Evolutionary conservation across 2,888 invertebrate species (phyloP).

Genomic region (Drosophila mayaguana): DNA sequence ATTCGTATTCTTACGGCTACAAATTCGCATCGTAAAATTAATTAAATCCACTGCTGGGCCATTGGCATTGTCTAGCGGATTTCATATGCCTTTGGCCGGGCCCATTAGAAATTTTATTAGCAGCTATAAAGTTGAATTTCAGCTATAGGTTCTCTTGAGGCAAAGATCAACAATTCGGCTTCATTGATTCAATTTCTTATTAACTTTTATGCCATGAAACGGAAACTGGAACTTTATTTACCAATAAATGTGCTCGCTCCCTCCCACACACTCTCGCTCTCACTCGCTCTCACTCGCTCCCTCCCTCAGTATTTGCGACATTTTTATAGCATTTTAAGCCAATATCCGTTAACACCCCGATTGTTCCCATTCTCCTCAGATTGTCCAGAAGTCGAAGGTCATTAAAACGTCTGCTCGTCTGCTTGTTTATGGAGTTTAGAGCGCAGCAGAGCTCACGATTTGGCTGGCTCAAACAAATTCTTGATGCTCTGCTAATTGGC

Average conservation of each 20-base stretch:
- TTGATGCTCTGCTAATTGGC: slow-evolving; percentile 61
- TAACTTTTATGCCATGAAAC: slow-evolving; percentile 66
- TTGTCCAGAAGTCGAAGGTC: slow-evolving; percentile 65
- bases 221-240: slow-evolving; percentile 69
- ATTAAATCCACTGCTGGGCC: slow-evolving; percentile 62
- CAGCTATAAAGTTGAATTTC: slow-evolving; percentile 64
- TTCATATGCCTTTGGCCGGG: slow-evolving; percentile 52
- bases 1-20: slow-evolving; percentile 25
- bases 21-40: slow-evolving; percentile 59
- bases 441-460: slow-evolving; percentile 35
- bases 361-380: slow-evolving; percentile 53
- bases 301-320: slow-evolving; percentile 6
- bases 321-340: slow-evolving; percentile 78
- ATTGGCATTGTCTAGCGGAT: slow-evolving; percentile 36
- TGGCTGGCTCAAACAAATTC: slow-evolving; percentile 45
- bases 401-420: slow-evolving; percentile 59
- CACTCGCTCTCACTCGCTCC: background rate
- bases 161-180: slow-evolving; percentile 69
- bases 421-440: slow-evolving; percentile 21
- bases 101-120: slow-evolving; percentile 72
- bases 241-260: slow-evolving; percentile 67
- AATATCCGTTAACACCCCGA: slow-evolving; percentile 75
- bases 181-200: slow-evolving; percentile 80
- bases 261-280: background rate
- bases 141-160: slow-evolving; percentile 20